These are phyloP conservation scores for Coptotermes formosanus DNA, from an alignment of 1,140 invertebrate species.

Conservation along the genomic window DNA sequence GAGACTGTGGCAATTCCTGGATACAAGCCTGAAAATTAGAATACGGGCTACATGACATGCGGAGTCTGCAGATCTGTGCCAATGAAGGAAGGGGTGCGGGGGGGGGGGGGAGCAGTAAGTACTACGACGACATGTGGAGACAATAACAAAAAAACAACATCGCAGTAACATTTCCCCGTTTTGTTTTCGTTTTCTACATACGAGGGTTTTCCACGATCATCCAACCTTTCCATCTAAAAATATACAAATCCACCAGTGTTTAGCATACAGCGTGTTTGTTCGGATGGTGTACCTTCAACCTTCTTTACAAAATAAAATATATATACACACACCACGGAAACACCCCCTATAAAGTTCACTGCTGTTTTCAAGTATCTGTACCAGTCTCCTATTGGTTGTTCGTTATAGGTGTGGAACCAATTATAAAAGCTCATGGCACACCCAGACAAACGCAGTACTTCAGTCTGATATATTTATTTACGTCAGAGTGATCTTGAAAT, in stretches of 20 bases:
- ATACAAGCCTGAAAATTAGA: not conserved
- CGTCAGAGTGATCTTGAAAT: not conserved
- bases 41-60: not conserved
- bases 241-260: not conserved
- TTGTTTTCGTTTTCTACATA: not conserved
- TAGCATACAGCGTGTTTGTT: not conserved
- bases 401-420: not conserved
- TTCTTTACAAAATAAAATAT: not conserved
- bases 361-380: not conserved
- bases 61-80: not conserved
- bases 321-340: not conserved
- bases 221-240: not conserved
- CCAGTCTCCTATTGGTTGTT: not conserved
- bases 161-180: not conserved
- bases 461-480: not conserved
- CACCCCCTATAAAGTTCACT: not conserved
- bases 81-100: not conserved
- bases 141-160: not conserved
- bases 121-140: not conserved
- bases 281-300: not conserved
- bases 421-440: not conserved
- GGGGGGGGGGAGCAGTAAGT: not conserved
- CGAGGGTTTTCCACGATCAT: not conserved
- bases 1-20: not conserved
- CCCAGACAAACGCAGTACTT: not conserved